These are phyloP conservation scores for Baryphthengus martii DNA, from an alignment of 2,113 vertebrate species.

Conservation along the genomic window DNA sequence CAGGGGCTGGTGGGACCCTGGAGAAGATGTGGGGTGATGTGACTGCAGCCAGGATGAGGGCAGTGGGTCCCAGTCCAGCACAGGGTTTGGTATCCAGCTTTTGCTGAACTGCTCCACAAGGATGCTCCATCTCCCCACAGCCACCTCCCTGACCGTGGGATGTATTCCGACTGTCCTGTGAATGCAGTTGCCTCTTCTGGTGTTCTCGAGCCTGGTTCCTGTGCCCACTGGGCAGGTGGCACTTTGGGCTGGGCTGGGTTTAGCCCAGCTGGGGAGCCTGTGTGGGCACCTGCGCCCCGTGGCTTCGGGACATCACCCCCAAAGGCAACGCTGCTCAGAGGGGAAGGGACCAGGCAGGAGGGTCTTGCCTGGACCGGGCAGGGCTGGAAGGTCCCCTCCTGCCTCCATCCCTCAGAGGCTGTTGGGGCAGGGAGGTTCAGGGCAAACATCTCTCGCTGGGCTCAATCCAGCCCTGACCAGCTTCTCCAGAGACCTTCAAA, in stretches of 20 bases:
- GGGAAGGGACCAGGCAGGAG: not conserved
- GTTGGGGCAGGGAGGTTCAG: not conserved
- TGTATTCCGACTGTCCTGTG: fast-evolving
- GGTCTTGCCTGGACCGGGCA: not conserved
- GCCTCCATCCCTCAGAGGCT: not conserved
- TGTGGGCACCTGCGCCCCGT: fast-evolving
- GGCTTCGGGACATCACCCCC: not conserved
- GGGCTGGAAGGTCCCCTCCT: not conserved
- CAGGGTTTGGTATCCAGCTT: not conserved
- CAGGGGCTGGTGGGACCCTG: not conserved
- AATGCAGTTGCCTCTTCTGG: not conserved
- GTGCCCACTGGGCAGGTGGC: not conserved
- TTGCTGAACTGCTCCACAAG: fast-evolving
- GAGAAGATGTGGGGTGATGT: not conserved
- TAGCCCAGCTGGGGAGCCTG: not conserved
- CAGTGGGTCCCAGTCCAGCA: not conserved
- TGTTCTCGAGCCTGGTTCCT: not conserved
- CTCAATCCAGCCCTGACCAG: not conserved
- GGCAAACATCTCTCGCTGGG: not conserved
- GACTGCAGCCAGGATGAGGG: not conserved
- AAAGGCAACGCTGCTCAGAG: not conserved
- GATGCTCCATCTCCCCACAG: not conserved
- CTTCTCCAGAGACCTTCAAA: not conserved
- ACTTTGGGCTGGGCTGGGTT: not conserved
- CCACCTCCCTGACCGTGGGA: not conserved